A percentile compares a stretch with the other conserved stretches of the same genome.
phyloP scores from a whole-genome alignment of 1,140 invertebrate genomes.

The Formica exsecta region DNA sequence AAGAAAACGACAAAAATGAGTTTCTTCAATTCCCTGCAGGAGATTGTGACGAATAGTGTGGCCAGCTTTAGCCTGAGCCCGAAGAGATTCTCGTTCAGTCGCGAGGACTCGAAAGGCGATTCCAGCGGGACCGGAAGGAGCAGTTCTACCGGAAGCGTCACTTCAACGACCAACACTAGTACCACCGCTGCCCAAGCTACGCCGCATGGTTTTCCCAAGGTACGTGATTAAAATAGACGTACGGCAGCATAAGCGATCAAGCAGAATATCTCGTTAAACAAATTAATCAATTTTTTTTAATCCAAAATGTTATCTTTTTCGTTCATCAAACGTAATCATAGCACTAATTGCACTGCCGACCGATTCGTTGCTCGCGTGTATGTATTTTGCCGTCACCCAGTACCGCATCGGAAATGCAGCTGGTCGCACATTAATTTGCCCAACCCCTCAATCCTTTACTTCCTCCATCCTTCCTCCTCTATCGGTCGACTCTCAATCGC shows the following conservation, averaged over 20 bases:
- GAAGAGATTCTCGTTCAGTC: constrained; percentile 91
- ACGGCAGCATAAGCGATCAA: neutral
- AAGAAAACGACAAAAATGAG: constrained; percentile 88
- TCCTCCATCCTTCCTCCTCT: constrained; percentile 26
- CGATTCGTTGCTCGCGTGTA: constrained; percentile 23
- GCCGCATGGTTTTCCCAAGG: constrained; percentile 82
- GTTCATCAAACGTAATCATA: too few species aligned
- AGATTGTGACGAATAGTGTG: constrained; percentile 92
- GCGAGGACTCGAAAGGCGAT: constrained; percentile 87
- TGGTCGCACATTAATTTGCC: constrained; percentile 62
- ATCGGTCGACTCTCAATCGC: neutral
- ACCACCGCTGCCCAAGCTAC: constrained; percentile 77
- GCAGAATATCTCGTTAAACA: neutral
- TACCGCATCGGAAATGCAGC: constrained; percentile 65
- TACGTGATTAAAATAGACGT: constrained; percentile 54
- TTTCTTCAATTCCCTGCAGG: constrained; percentile 93
- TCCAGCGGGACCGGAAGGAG: constrained; percentile 78
- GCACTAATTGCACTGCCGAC: constrained; percentile 9
- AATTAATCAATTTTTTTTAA: too few species aligned
- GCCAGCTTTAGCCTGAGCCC: constrained; percentile 92
- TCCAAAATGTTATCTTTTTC: too few species aligned
- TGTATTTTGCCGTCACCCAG: constrained; percentile 47
- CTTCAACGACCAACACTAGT: constrained; percentile 81
- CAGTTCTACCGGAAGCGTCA: constrained; percentile 77
- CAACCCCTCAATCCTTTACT: constrained; percentile 26